Conservation (phyloP, 2,113 vertebrate species). For the Anas platyrhynchos region DNA sequence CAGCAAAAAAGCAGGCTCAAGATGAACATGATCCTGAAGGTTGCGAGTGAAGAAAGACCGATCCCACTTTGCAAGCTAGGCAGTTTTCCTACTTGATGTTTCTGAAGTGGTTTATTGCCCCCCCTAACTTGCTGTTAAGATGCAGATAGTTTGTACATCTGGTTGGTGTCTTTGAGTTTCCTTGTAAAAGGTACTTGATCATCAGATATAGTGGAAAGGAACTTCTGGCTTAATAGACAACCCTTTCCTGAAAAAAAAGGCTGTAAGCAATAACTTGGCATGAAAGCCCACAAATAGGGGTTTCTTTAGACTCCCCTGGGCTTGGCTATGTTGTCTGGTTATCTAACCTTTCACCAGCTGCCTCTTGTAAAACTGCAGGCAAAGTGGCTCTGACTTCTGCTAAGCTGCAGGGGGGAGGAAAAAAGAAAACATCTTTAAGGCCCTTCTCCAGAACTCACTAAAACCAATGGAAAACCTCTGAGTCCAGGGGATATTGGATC, state of each 20-base stretch:
- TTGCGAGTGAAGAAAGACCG: not conserved
- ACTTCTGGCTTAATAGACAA: conserved; percentile 6
- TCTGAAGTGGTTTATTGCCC: not conserved
- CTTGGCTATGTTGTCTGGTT: conserved; percentile 21
- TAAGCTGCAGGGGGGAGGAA: not conserved
- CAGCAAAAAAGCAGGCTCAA: not conserved
- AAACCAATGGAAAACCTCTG: not conserved
- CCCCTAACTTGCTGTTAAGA: not conserved
- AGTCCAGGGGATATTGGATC: not conserved
- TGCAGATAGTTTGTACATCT: not conserved
- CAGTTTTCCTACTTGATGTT: not conserved
- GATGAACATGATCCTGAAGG: not conserved
- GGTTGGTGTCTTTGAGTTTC: not conserved
- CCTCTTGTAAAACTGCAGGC: conserved; percentile 41
- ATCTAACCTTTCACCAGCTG: conserved; percentile 44
- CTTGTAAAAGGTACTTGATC: conserved; percentile 8
- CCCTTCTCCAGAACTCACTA: not conserved
- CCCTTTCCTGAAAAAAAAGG: not conserved
- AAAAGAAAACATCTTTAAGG: not conserved
- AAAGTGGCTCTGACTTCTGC: conserved; percentile 36
- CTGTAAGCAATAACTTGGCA: not conserved
- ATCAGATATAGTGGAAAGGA: conserved; percentile 16
- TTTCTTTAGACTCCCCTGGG: conserved; percentile 1
- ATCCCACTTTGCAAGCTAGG: not conserved
- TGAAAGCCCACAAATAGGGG: not conserved